phyloP scores from a whole-genome alignment of 1,140 invertebrate genomes.

The Onthophagus taurus region DNA sequence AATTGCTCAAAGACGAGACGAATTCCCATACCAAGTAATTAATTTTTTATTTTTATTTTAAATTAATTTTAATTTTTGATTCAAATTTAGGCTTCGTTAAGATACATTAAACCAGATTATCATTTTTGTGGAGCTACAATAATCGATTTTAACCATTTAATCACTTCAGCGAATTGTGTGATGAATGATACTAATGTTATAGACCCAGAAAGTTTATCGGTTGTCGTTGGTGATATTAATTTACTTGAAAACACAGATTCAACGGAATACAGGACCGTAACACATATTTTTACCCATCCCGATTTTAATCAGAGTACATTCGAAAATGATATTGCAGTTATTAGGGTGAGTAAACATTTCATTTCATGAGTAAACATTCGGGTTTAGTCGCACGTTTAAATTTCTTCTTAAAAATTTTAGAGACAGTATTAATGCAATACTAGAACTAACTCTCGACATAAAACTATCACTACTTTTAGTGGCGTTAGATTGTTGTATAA shows the following conservation, averaged over 20 bases:
- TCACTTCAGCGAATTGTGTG: conserved; percentile 55
- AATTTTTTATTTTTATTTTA: not conserved
- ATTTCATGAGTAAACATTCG: too few species aligned
- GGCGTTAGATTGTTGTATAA: too few species aligned
- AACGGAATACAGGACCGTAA: conserved; percentile 14
- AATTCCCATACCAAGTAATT: conserved; percentile 5
- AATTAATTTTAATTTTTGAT: not conserved
- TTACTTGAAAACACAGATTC: conserved; percentile 7
- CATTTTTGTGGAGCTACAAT: conserved; percentile 50
- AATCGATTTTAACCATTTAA: conserved; percentile 39
- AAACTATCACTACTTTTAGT: too few species aligned
- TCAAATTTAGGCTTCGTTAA: conserved; percentile 2
- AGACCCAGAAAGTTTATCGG: conserved; percentile 16
- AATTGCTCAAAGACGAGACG: not conserved
- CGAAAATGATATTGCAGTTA: conserved; percentile 19
- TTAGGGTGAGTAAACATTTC: too few species aligned
- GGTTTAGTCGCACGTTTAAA: too few species aligned
- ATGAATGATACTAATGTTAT: conserved; percentile 13
- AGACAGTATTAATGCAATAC: too few species aligned
- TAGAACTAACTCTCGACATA: too few species aligned
- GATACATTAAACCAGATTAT: conserved; percentile 3
- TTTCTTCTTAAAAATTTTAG: too few species aligned
- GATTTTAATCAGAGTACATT: conserved; percentile 13
- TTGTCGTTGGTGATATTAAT: conserved; percentile 18
- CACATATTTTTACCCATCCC: conserved; percentile 15